Conservation (phyloP, 2,113 vertebrate species). For the Sinocyclocheilus anophthalmus region DNA sequence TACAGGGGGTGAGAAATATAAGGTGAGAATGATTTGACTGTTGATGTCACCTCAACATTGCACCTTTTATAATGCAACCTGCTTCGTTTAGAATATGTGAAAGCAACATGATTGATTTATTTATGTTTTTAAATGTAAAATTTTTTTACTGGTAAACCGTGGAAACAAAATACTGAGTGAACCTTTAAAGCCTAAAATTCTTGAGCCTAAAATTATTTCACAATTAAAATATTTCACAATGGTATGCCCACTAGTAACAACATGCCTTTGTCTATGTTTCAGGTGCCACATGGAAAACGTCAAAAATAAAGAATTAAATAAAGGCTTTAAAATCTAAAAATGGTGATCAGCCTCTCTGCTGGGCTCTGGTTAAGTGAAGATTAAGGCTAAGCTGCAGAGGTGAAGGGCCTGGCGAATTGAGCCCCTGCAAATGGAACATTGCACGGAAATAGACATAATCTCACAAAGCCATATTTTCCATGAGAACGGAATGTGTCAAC, state of each 20-base stretch:
- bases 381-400: conserved; percentile 74
- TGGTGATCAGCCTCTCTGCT: conserved; percentile 65
- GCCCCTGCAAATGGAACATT: conserved; percentile 67
- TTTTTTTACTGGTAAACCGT: neutral
- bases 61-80: neutral
- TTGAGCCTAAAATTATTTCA: neutral
- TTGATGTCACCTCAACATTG: neutral
- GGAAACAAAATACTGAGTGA: neutral
- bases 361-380: conserved; percentile 72
- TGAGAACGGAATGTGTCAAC: conserved; percentile 71
- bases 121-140: neutral
- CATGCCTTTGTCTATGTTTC: conserved; percentile 59
- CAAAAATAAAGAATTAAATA: conserved; percentile 72
- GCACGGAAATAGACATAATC: conserved; percentile 78
- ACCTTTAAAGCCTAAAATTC: neutral
- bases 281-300: conserved; percentile 62
- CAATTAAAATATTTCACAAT: conserved; percentile 15
- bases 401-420: conserved; percentile 77
- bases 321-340: conserved; percentile 65
- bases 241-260: conserved; percentile 57
- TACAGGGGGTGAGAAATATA: too few relatives aligned
- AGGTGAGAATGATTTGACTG: neutral
- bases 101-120: neutral
- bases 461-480: conserved; percentile 76
- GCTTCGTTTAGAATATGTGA: neutral